Evolutionary conservation across 1,140 invertebrate species (phyloP).

Genomic region (Ceratitis capitata): DNA sequence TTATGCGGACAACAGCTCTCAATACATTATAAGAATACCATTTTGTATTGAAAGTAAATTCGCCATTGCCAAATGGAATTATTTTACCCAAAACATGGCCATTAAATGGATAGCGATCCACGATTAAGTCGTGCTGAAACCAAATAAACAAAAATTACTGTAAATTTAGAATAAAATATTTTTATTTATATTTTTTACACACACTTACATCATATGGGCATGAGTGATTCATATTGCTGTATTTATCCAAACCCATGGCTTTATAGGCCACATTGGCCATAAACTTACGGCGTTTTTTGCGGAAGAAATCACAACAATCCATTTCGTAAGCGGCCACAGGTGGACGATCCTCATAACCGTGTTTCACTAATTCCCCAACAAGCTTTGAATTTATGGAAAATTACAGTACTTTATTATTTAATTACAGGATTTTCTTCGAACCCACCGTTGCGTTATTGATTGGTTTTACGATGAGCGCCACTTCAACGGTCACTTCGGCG

Average conservation of each 20-base stretch:
- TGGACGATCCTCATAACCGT: neutral
- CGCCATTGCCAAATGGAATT: neutral
- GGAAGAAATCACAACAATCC: neutral
- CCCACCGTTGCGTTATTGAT: neutral
- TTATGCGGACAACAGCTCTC: too few species aligned
- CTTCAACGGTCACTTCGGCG: neutral
- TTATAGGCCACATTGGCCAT: neutral
- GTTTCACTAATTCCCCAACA: neutral
- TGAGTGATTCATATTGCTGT: neutral
- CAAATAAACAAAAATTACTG: neutral
- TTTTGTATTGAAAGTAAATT: neutral
- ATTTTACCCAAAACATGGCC: neutral
- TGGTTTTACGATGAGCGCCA: neutral
- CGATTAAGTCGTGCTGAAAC: neutral
- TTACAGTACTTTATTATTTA: too few species aligned
- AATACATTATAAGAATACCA: neutral
- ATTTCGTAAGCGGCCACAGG: neutral
- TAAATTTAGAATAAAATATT: too few species aligned
- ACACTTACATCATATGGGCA: neutral
- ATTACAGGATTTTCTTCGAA: neutral
- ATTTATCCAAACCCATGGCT: neutral
- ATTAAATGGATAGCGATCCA: neutral
- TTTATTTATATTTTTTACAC: neutral
- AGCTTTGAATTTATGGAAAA: neutral
- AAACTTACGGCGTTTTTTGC: neutral